phyloP scores from a whole-genome alignment of 1,140 invertebrate genomes.

The Drosophila lini region DNA sequence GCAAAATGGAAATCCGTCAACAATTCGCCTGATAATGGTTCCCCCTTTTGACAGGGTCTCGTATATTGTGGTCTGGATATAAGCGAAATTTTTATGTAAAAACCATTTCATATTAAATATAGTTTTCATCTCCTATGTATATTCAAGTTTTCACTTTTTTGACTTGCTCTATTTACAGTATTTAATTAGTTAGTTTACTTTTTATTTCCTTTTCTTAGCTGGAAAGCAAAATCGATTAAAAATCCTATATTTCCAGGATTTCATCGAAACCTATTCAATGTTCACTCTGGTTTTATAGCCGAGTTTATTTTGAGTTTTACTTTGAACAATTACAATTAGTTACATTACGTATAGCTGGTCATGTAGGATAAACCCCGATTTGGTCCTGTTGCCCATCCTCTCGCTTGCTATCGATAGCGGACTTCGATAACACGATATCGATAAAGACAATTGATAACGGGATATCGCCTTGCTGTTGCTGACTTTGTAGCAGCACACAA shows the following conservation, averaged over 20 bases:
- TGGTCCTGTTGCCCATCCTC: conserved; percentile 14
- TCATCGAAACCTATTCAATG: too few relatives aligned
- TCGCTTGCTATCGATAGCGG: conserved; percentile 10
- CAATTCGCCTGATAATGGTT: neutral
- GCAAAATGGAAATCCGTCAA: conserved; percentile 7
- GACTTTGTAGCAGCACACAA: conserved; percentile 18
- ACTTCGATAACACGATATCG: conserved; percentile 13
- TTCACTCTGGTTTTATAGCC: neutral
- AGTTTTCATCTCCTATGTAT: neutral
- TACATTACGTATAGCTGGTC: conserved; percentile 48
- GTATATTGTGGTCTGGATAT: conserved; percentile 8
- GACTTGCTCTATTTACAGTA: neutral
- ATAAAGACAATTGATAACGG: conserved; percentile 11
- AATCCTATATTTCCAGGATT: neutral
- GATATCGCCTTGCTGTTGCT: conserved; percentile 19
- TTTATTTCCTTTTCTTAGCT: neutral
- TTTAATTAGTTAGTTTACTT: neutral
- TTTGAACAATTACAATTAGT: conserved; percentile 24
- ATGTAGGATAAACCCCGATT: conserved; percentile 47
- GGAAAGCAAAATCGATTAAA: neutral
- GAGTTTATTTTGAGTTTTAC: conserved; percentile 6
- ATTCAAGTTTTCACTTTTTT: neutral
- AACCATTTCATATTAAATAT: neutral
- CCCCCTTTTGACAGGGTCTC: neutral
- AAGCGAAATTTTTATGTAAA: neutral